Base-by-base conservation (phyloP, 2,113 vertebrate genomes). In the Xiphorhynchus elegans region DNA sequence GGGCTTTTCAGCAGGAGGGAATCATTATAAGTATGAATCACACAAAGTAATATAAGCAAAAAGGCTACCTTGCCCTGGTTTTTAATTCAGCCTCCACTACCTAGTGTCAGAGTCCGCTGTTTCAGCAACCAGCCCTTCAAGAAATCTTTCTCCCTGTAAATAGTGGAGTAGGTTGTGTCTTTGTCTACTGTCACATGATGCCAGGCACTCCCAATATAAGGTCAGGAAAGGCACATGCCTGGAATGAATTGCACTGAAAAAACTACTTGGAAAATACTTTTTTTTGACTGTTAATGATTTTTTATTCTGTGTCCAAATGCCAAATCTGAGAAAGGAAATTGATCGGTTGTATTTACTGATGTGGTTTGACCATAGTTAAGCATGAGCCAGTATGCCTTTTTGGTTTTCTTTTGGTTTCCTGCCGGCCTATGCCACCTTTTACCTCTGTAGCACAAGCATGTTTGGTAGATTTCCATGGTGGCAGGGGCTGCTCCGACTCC, bases 21-120 rank as follows among this genome's bases (percentile, higher is more conserved):
- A 91, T 96, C 49, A 84, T 93, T 94, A 80, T 62, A 81, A 74
- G 33, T 59, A 92, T 67, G 90, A 92, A 93, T 90, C 64, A 92
- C 33, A 82, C 3, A 4, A 92, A 52, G 26, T 81, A 95, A 78
- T 68, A 60, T 49, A 84, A 92, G 49, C 66, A 75, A 94, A 89
- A 94, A 89, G 46, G 33, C 81, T 89, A 64, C 50, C 28, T 70
- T 92, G 24, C 40, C 47, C 69, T 6, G 1, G 10, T 19, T 92
- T 94, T 93, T 81, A 93, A 86, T 63, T 87, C 39, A 77, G 63
- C 31, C 11, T 85, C 8, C 7, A 11, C 49, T 82, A 69, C 23
- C 12, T 56, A 33, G 17, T 59, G 25, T 58, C 26, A 78, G 66
- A 37, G 39, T 67, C 39, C 16, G 40, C 28, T 69, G 42, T 77